Percentiles rank a stretch among this genome's conserved stretches.
Conservation (phyloP, 2,113 vertebrate species). For the Lipotes vexillifer region DNA sequence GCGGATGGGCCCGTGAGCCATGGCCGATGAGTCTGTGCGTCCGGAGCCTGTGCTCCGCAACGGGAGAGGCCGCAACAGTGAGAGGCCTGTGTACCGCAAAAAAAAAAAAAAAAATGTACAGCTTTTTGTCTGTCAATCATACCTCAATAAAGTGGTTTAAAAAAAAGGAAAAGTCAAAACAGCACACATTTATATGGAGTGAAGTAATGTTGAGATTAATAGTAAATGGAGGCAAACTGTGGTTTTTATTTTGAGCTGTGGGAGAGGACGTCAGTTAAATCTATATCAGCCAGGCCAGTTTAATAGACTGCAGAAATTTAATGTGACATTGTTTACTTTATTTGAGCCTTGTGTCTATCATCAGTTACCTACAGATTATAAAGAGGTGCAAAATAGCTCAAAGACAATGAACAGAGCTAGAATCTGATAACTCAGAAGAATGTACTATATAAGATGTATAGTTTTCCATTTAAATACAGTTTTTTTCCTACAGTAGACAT, state of each 20-base stretch:
- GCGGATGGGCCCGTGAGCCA: too few species aligned
- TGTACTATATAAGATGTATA: neutral
- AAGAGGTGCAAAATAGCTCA: neutral
- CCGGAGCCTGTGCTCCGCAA: too few species aligned
- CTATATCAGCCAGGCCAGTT: neutral
- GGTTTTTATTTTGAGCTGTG: neutral
- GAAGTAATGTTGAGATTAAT: constrained; percentile 29
- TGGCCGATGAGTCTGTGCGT: too few species aligned
- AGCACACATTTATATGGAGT: neutral
- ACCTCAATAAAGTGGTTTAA: neutral
- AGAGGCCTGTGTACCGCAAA: too few species aligned
- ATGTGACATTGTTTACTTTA: neutral
- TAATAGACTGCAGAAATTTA: constrained; percentile 1
- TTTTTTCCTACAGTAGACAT: neutral
- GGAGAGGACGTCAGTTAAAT: neutral
- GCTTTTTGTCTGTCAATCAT: neutral
- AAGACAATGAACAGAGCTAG: neutral
- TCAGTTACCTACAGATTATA: neutral
- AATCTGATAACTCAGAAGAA: neutral
- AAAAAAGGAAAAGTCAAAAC: constrained; percentile 16
- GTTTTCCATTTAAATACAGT: neutral
- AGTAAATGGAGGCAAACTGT: neutral
- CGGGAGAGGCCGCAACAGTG: too few species aligned
- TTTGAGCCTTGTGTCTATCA: neutral
- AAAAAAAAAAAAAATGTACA: neutral